Conservation (phyloP, 2,888 invertebrate species). For the Dione juno region DNA sequence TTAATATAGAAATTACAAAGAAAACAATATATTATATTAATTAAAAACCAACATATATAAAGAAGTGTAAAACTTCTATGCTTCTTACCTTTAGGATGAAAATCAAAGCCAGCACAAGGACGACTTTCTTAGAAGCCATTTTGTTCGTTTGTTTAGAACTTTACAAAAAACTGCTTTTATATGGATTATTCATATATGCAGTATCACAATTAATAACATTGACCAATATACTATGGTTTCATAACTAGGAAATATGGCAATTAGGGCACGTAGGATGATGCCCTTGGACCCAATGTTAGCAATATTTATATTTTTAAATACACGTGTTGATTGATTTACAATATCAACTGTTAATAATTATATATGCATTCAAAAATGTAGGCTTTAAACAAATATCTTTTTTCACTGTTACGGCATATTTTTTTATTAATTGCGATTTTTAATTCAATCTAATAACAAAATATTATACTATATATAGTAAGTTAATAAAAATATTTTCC, state of each 20-base stretch:
- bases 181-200: conserved; percentile 26
- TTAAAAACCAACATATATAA: neutral
- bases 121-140: conserved; percentile 49
- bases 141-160: conserved; percentile 31
- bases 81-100: conserved; percentile 56
- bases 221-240: conserved; percentile 43
- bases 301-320: conserved; percentile 19
- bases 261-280: conserved; percentile 41
- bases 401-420: too few species aligned
- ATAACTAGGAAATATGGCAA: conserved; percentile 53
- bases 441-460: too few species aligned
- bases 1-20: too few species aligned
- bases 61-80: neutral
- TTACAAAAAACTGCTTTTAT: conserved; percentile 48
- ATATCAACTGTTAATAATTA: neutral
- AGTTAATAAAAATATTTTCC: too few species aligned
- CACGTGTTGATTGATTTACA: neutral
- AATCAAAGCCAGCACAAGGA: conserved; percentile 52
- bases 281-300: conserved; percentile 25
- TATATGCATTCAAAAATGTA: too few species aligned
- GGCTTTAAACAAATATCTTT: too few species aligned
- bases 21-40: too few species aligned
- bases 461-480: too few species aligned
- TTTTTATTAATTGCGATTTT: too few species aligned
- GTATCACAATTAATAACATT: conserved; percentile 20